Base-by-base conservation (phyloP, 1,140 invertebrate species). In the Ceratitis capitata region DNA sequence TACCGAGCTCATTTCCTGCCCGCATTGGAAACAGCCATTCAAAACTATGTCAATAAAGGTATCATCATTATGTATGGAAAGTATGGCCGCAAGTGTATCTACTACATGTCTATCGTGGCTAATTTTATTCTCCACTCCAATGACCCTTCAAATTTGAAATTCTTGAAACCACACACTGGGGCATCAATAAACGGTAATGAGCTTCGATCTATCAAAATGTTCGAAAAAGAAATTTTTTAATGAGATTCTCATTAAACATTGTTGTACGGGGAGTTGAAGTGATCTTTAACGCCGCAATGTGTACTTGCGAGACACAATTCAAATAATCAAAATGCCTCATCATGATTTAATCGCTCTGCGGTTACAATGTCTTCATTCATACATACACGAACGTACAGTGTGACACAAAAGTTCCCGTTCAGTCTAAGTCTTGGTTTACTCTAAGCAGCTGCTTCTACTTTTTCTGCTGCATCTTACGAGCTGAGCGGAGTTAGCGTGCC, bases 241-340 rank as follows among this genome's bases (percentile, higher is more conserved):
- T 69, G 61, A 69, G 61, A 19, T 69, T 14, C 61, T 69, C 61
- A 39, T 69, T 69, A 56, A 56, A 56, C 23, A 69, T 35, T n/a
- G n/a, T n/a, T n/a, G n/a, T n/a, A n/a, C n/a, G 61, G 16, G 61
- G n/a, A 69, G 61, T 39, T 29, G 61, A 35, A 69, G 61, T 39
- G 61, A 69, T 39, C 61, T 69, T 39, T 29, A 39, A 69, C 19
- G 0, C 16, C 14, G 4, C n/a, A n/a, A n/a, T n/a, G n/a, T n/a
- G n/a, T n/a, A n/a, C 32, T 7, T 32, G 9, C 16, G 16, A 29
- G 26, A 39, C 32, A 39, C 16, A 69, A 69, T 69, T 32, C 4
- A 69, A 69, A 69, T 32, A 39, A 69, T 69, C 61, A 69, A 69
- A 19, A 14, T 39, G 61, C 61, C 61, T 3, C 32, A 35, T 69